Base-by-base conservation (phyloP, 2,797 vertebrate genomes). In the Sebastolobus alascanus region DNA sequence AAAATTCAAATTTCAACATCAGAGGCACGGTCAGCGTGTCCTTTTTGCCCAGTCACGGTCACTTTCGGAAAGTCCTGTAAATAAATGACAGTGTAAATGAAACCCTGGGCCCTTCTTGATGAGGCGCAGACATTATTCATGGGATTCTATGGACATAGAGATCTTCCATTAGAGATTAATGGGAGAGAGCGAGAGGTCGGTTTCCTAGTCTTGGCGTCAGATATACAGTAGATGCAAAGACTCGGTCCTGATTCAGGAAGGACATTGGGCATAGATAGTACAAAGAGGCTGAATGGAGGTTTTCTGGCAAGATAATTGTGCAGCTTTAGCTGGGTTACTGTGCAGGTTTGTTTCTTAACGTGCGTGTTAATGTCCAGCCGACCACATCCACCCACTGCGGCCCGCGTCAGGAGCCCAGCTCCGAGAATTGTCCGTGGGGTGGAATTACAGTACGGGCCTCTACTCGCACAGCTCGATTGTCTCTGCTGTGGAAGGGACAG, bases 361-460 rank as follows among this genome's bases (percentile, higher is more conserved):
- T 73, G 67, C 18, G 29, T 64, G 58, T 70, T 68, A 73, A 73
- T 63, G 61, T 82, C 84, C 59, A 72, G 69, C 68, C 55, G 50
- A 82, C 87, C 88, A 69, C 89, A 86, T 83, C 89, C 80, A 60
- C 27, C 67, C 81, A 58, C 63, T 5, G 70, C n/a, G 29, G 67
- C 80, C 83, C 84, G 87, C 78, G 77, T 93, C 92, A 93, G 85
- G 80, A 91, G 73, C 89, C 90, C 84, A 71, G 90, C 91, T 90
- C 85, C 4, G 79, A 88, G 88, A 89, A 67, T 74, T 16, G 69
- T 87, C 76, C 68, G 66, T 13, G 85, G 95, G 90, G 90, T 96
- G 95, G 95, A 96, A 96, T 96, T 96, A 95, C 95, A 94, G 87
- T 59, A 25, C 68, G 65, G 82, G 83, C 84, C 87, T 84, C 88